phyloP scores from a whole-genome alignment of 2,113 vertebrate species.

The Polypterus senegalus region DNA sequence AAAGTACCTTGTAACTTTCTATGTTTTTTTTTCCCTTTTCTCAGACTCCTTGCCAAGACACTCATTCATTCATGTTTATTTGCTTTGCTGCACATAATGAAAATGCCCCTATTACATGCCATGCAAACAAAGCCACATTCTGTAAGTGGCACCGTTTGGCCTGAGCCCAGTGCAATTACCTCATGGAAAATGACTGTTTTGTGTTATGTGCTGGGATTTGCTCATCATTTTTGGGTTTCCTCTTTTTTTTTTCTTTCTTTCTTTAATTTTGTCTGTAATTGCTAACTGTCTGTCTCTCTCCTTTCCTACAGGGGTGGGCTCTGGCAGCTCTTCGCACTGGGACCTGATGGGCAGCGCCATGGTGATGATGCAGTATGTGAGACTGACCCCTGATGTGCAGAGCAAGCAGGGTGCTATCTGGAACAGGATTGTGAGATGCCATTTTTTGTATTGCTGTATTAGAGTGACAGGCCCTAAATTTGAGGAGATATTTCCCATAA shows the following conservation, averaged over 20 bases:
- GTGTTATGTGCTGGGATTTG: background rate
- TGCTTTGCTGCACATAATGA: no score
- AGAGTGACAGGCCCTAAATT: background rate
- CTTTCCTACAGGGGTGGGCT: conserved; percentile 62
- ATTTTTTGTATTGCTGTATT: background rate
- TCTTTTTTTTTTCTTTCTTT: background rate
- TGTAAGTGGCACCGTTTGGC: background rate
- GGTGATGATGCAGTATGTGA: conserved; percentile 82
- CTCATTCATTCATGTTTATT: no score
- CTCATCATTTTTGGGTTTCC: conserved; percentile 4
- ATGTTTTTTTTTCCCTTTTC: no score
- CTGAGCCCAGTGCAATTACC: background rate
- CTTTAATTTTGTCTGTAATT: conserved; percentile 1
- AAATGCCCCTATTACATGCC: background rate
- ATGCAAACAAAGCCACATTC: background rate
- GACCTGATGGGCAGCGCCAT: conserved; percentile 83
- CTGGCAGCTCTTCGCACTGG: conserved; percentile 74
- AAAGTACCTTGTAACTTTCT: no score
- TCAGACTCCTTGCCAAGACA: no score
- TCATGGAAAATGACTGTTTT: background rate
- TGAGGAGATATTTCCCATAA: background rate
- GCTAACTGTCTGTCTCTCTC: background rate
- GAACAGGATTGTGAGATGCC: conserved; percentile 74
- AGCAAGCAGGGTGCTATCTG: conserved; percentile 89
- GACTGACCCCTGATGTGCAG: conserved; percentile 83